Evolutionary conservation across 2,113 vertebrate genomes (phyloP).

Genomic region (Ophthalmolycus amberensis): DNA sequence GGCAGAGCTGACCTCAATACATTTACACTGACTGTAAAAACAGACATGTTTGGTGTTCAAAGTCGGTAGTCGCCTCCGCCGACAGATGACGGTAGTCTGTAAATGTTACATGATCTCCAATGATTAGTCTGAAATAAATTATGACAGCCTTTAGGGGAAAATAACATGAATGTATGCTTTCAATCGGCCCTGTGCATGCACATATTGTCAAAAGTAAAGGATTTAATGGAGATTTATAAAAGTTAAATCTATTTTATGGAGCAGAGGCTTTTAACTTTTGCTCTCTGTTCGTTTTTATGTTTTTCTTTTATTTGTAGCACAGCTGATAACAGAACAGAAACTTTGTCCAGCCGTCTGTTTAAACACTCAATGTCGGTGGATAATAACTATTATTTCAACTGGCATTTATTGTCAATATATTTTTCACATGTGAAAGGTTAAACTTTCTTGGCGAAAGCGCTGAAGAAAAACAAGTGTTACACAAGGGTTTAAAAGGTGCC

Average conservation of each 20-base stretch:
- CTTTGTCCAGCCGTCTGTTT: not conserved
- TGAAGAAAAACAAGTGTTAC: no score
- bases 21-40: not conserved
- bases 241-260: not conserved
- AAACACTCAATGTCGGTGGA: not conserved
- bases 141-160: slow-evolving; percentile 1
- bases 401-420: not conserved
- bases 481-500: not conserved
- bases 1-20: not conserved
- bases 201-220: not conserved
- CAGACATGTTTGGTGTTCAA: not conserved
- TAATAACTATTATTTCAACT: not conserved
- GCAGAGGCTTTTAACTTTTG: not conserved
- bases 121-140: not conserved
- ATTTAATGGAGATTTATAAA: not conserved
- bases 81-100: not conserved
- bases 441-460: no score
- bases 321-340: not conserved
- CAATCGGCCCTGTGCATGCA: not conserved
- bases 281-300: not conserved
- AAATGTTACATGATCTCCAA: not conserved
- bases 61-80: not conserved
- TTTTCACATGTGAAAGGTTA: no score
- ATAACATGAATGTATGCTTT: not conserved
- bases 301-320: no score